Evolutionary conservation across 1,140 invertebrate species (phyloP), one percentile per base, ranked within the genome.

Genomic region (Trypoxylus dichotomus): DNA sequence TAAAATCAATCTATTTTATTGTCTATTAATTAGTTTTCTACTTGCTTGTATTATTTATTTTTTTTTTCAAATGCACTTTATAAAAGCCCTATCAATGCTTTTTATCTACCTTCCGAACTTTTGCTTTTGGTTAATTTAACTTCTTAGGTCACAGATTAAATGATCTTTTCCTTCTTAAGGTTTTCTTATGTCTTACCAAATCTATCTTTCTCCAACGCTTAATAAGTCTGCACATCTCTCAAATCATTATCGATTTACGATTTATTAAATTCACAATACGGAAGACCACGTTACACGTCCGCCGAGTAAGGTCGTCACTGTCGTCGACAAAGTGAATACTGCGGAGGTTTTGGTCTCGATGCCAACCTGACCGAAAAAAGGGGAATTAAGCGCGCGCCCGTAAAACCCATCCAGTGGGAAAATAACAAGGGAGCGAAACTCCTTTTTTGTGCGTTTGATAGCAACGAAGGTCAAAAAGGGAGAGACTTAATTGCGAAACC

Each of bases 371-470:
- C 60, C 60, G 60, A 68, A 68, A 68, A 58, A 68, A 68, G 60
- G 60, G 60, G 60, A 68, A 68, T 68, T 68, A 68, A 68, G 24
- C 21, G 60, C 15, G 60, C 60, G 27, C 60, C 25, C 7, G 47
- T 58, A 58, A 68, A 68, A 68, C 21, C n/a, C 60, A 68, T 68
- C 60, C 60, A 68, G 60, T 27, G 60, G 60, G 60, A 68, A 68
- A 68, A 68, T 68, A 68, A 68, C 60, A 68, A 27, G 60, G 60
- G 60, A 68, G 60, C 60, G 60, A 68, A 68, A 68, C 27, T 68
- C 21, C 15, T 68, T 68, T 68, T 68, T 68, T 29, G 60, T 29
- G 60, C 27, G 60, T 25, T 68, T 29, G 60, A 68, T 29, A 29
- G 19, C 60, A 24, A 21, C 11, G 60, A 68, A 68, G 60, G 60